phyloP scores from a whole-genome alignment of 2,113 vertebrate genomes.

The Tympanuchus pallidicinctus region DNA sequence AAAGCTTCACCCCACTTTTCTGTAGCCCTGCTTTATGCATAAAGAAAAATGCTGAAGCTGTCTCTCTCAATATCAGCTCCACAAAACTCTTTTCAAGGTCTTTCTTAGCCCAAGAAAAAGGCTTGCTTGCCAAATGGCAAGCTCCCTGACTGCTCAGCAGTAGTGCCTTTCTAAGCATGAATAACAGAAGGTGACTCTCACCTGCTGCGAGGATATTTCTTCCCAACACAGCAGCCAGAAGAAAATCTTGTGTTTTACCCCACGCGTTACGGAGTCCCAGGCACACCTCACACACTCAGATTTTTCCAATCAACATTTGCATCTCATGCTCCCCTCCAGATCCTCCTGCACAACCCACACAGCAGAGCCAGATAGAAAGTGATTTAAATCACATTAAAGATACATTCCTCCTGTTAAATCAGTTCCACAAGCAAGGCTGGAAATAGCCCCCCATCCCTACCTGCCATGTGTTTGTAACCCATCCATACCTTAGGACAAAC shows the following conservation, averaged over 20 bases:
- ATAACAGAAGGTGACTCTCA: background rate
- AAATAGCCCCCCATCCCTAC: background rate
- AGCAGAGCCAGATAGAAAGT: background rate
- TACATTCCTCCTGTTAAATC: background rate
- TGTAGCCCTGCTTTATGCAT: background rate
- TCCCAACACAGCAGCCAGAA: background rate
- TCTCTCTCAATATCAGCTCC: background rate
- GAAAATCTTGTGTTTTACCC: background rate
- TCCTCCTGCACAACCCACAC: background rate
- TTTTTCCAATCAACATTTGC: background rate
- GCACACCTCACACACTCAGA: background rate
- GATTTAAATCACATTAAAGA: background rate
- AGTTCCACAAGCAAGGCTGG: background rate
- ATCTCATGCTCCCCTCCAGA: background rate
- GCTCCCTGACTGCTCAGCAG: background rate
- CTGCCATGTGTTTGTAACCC: background rate
- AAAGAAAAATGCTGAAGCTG: background rate
- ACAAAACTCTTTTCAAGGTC: background rate
- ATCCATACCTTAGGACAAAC: background rate
- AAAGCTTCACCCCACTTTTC: accelerated
- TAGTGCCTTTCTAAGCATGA: background rate
- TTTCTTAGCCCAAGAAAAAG: background rate
- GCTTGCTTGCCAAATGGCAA: background rate
- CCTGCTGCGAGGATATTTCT: background rate
- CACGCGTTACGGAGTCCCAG: background rate